These are phyloP conservation scores for Diadema setosum DNA, from an alignment of 35 echinoderm and acorn worm genomes.

Conservation along the genomic window DNA sequence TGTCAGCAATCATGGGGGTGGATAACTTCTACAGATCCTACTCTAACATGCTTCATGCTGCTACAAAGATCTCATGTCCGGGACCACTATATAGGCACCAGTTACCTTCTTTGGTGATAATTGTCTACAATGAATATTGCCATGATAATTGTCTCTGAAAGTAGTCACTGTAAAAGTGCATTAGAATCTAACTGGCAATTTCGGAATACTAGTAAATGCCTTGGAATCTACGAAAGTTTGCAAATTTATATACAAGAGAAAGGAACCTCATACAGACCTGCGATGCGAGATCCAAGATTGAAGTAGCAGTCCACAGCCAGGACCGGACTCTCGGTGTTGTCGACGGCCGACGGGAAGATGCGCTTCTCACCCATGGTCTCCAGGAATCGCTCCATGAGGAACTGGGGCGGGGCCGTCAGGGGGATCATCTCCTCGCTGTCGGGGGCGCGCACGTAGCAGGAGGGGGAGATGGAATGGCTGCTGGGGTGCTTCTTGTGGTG, in stretches of 20 bases:
- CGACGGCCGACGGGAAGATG: constrained; percentile 49
- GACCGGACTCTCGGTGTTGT: constrained; percentile 49
- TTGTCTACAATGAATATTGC: too few relatives aligned
- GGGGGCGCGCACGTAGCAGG: constrained; percentile 79
- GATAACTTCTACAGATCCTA: too few relatives aligned
- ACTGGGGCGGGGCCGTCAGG: constrained; percentile 69
- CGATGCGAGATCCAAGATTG: constrained; percentile 64
- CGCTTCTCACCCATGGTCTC: constrained; percentile 35
- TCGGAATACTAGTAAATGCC: too few relatives aligned
- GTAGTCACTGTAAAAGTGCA: too few relatives aligned
- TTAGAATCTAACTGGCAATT: too few relatives aligned
- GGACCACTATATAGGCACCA: too few relatives aligned
- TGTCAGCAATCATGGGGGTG: too few relatives aligned
- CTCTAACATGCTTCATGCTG: too few relatives aligned
- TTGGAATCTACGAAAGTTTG: neutral
- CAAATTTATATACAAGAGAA: neutral
- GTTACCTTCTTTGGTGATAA: too few relatives aligned
- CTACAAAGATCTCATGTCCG: too few relatives aligned
- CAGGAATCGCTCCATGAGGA: constrained; percentile 83
- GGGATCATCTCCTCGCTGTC: constrained; percentile 75
- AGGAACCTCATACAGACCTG: constrained; percentile 29
- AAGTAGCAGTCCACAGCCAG: constrained; percentile 78
- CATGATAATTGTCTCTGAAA: too few relatives aligned
- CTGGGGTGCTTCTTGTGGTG: constrained; percentile 13
- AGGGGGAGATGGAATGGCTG: neutral